These are phyloP conservation scores for Parazoanthus darwini DNA, from an alignment of 92 coral and sea anemone species.

Conservation along the genomic window DNA sequence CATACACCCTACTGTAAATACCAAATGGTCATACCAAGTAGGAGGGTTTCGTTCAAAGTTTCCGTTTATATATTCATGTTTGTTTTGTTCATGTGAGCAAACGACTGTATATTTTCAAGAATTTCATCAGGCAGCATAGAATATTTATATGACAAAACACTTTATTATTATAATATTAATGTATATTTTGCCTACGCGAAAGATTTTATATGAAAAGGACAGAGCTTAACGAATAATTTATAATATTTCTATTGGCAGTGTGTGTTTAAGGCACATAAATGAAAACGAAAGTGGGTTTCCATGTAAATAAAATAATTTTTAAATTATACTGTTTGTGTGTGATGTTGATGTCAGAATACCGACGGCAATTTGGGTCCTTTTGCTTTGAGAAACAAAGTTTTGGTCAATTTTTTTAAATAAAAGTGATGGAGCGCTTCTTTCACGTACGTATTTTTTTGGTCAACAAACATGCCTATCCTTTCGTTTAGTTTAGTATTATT, in stretches of 20 bases:
- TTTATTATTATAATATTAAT: conserved; percentile 71
- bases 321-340: conserved; percentile 20
- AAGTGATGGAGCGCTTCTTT: no score
- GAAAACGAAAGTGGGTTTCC: conserved; percentile 50
- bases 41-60: conserved; percentile 13
- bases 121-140: conserved; percentile 65
- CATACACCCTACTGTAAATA: conserved; percentile 42
- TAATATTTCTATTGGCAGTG: conserved; percentile 64
- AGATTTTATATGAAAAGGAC: conserved; percentile 70
- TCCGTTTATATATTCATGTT: conserved; percentile 24
- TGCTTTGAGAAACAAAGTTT: no score
- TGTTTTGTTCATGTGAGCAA: conserved; percentile 39
- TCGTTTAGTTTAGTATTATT: no score
- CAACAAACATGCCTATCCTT: no score
- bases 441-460: no score
- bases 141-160: conserved; percentile 69
- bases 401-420: no score
- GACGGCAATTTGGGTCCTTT: no score
- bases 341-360: no score
- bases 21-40: conserved; percentile 27
- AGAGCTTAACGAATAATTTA: conserved; percentile 85
- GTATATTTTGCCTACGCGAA: conserved; percentile 72
- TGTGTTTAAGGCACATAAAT: conserved; percentile 70
- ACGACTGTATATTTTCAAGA: conserved; percentile 67
- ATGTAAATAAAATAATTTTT: conserved; percentile 67